Percentiles rank a stretch among this genome's conserved stretches.
Evolutionary conservation across 2,888 invertebrate species (phyloP).

Genomic region (Stenoptilia bipunctidactyla): DNA sequence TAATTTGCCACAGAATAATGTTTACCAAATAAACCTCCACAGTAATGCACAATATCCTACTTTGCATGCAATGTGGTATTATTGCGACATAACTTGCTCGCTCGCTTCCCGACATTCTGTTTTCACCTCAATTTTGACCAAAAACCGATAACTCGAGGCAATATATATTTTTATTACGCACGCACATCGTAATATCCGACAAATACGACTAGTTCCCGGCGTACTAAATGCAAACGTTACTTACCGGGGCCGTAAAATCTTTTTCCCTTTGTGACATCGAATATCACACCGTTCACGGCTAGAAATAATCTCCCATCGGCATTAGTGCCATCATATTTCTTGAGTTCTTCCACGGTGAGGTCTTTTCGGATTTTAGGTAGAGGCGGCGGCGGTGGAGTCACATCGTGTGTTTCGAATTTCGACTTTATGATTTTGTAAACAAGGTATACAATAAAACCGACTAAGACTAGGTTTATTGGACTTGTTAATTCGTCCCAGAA

Average conservation of each 20-base stretch:
- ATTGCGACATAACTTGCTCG: slow-evolving; percentile 1
- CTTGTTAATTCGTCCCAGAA: slow-evolving; percentile 59
- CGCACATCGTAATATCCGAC: background rate
- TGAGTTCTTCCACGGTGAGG: slow-evolving; percentile 89
- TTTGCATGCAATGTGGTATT: background rate
- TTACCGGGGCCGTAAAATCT: slow-evolving; percentile 95
- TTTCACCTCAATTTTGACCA: background rate
- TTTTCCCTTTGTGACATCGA: slow-evolving; percentile 93
- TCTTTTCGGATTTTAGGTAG: slow-evolving; percentile 89
- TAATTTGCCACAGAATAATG: background rate
- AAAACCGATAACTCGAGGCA: background rate
- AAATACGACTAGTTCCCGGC: background rate
- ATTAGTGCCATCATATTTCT: slow-evolving; percentile 85
- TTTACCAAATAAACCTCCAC: background rate
- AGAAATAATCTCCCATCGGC: slow-evolving; percentile 90
- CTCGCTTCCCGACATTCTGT: background rate
- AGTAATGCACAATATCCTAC: background rate
- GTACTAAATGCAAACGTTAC: slow-evolving; percentile 19
- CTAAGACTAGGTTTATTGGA: slow-evolving; percentile 47
- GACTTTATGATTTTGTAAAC: slow-evolving; percentile 75
- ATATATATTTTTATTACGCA: background rate
- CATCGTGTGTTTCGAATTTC: slow-evolving; percentile 46
- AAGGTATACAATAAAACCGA: slow-evolving; percentile 58
- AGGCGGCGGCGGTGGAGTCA: slow-evolving; percentile 50
- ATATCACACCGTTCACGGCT: slow-evolving; percentile 93